Conservation (phyloP, 2,113 vertebrate genomes). For the Aldabrachelys gigantea region DNA sequence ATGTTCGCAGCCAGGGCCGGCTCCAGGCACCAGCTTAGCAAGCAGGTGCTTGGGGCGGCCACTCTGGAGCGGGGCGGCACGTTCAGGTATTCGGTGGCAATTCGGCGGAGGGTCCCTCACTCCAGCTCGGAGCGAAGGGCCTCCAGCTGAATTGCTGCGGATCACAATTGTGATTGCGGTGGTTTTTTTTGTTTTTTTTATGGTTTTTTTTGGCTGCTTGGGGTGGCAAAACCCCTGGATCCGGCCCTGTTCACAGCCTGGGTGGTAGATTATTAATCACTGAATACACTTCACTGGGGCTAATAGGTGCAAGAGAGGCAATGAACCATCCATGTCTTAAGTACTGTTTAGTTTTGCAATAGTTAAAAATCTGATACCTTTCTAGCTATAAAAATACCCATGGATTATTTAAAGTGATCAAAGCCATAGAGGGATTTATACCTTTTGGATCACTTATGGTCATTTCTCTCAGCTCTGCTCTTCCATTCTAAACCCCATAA, state of each 20-base stretch:
- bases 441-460: not conserved
- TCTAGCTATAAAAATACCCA: not conserved
- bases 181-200: too few species aligned
- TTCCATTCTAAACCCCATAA: not conserved
- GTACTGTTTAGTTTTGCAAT: not conserved
- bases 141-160: too few species aligned
- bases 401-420: slow-evolving; percentile 18
- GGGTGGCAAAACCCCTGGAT: too few species aligned
- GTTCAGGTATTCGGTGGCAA: too few species aligned
- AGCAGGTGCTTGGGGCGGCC: too few species aligned
- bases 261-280: slow-evolving; percentile 19
- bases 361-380: slow-evolving; percentile 17
- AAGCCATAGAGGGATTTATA: not conserved
- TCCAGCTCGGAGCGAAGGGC: too few species aligned
- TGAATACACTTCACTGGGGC: slow-evolving; percentile 5
- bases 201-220: too few species aligned
- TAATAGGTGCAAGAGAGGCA: slow-evolving; percentile 21
- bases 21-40: too few species aligned
- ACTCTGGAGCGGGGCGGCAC: too few species aligned
- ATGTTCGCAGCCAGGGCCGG: not conserved
- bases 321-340: slow-evolving; percentile 9
- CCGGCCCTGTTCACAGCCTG: slow-evolving; percentile 3
- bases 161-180: too few species aligned
- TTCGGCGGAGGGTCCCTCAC: too few species aligned
- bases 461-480: not conserved